These are phyloP conservation scores for Emydocephalus ijimae DNA, from an alignment of 2,113 vertebrate species.

Conservation along the genomic window DNA sequence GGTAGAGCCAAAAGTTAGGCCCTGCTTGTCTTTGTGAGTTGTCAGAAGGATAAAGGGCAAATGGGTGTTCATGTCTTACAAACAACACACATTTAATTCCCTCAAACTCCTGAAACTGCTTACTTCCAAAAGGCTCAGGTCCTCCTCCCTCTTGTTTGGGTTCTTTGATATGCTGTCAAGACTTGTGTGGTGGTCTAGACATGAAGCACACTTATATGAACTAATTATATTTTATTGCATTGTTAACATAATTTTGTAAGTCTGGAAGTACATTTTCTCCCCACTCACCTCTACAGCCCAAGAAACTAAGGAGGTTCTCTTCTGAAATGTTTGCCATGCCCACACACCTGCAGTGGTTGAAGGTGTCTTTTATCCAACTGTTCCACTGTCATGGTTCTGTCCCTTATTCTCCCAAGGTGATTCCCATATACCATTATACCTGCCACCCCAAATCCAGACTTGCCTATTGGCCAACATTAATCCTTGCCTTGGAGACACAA, in stretches of 20 bases:
- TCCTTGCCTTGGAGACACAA: accelerated
- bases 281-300: background rate
- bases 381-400: background rate
- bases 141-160: background rate
- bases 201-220: background rate
- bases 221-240: background rate
- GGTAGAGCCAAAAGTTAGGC: background rate
- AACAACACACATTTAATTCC: background rate
- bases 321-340: background rate
- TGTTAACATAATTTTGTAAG: background rate
- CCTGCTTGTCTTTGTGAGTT: background rate
- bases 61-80: background rate
- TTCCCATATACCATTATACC: background rate
- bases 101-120: background rate
- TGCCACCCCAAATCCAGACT: background rate
- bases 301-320: background rate
- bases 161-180: background rate
- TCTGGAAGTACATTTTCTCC: background rate
- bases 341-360: background rate
- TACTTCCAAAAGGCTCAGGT: background rate
- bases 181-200: background rate
- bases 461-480: background rate
- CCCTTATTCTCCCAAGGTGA: background rate
- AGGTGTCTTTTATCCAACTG: background rate
- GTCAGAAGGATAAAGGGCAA: background rate